Evolutionary conservation across 2,888 invertebrate species (phyloP).

Genomic region (Agrypnus murinus): DNA sequence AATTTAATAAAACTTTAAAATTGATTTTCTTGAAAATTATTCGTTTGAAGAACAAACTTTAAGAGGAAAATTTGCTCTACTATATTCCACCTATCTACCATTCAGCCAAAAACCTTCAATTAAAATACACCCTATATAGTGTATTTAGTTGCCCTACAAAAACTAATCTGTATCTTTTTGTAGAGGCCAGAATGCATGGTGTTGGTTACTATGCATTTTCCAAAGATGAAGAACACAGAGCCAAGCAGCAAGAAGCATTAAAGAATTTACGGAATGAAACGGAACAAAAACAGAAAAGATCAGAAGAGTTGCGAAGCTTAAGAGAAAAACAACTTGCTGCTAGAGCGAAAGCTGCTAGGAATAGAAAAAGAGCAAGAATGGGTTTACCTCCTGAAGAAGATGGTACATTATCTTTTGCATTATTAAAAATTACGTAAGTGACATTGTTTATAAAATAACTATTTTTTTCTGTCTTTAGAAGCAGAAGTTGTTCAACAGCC

Average conservation of each 20-base stretch:
- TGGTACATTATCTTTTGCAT: conserved; percentile 32
- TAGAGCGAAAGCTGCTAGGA: conserved; percentile 82
- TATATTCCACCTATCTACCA: no score
- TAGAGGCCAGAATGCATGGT: conserved; percentile 94
- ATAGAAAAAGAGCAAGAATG: conserved; percentile 81
- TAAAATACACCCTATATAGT: no score
- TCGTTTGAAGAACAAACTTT: no score
- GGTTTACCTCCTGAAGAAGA: conserved; percentile 78
- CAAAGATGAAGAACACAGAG: conserved; percentile 86
- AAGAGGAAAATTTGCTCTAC: no score
- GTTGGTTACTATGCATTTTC: conserved; percentile 95
- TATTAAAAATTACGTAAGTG: neutral
- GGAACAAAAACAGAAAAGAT: conserved; percentile 78
- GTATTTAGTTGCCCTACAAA: no score
- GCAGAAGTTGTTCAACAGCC: conserved; percentile 31
- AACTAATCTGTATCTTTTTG: no score
- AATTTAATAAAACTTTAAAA: no score
- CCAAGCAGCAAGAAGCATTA: conserved; percentile 87
- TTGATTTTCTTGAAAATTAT: no score
- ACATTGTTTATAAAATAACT: neutral
- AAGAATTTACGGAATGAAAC: conserved; percentile 83
- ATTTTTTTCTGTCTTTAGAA: conserved; percentile 38
- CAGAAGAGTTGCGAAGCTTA: conserved; percentile 76
- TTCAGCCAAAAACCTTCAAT: no score
- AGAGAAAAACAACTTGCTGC: conserved; percentile 81